Evolutionary conservation across 2,888 invertebrate species (phyloP).

Genomic region (Rhimphoctona megacephalus): DNA sequence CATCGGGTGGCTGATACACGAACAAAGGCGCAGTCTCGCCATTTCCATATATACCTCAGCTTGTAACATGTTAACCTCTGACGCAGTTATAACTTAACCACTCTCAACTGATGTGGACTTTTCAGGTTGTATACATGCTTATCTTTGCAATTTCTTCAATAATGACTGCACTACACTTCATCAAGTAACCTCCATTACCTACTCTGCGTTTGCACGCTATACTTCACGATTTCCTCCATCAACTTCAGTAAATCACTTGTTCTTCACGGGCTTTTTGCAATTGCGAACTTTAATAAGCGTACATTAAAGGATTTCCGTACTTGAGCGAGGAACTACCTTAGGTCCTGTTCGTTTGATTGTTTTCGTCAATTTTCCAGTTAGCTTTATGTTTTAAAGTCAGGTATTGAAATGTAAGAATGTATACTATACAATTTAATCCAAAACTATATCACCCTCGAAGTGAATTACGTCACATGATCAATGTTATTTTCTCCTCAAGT

Average conservation of each 20-base stretch:
- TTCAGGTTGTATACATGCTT: slow-evolving; percentile 44
- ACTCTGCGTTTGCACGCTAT: slow-evolving; percentile 21
- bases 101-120: slow-evolving; percentile 26
- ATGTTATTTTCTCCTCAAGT: not conserved
- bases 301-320: not conserved
- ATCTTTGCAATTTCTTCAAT: slow-evolving; percentile 2
- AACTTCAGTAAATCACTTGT: slow-evolving; percentile 59
- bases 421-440: no score
- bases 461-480: not conserved
- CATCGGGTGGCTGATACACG: slow-evolving; percentile 33
- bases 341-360: not conserved
- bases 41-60: slow-evolving; percentile 29
- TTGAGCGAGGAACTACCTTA: slow-evolving; percentile 3
- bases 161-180: slow-evolving; percentile 21
- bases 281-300: slow-evolving; percentile 47
- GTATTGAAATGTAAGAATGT: no score
- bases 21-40: slow-evolving; percentile 37
- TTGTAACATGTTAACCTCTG: slow-evolving; percentile 27
- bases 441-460: no score
- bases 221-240: slow-evolving; percentile 49
- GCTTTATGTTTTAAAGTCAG: not conserved
- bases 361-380: not conserved
- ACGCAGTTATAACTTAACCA: slow-evolving; percentile 66
- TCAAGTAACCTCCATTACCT: slow-evolving; percentile 21
- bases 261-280: slow-evolving; percentile 25